A percentile compares a stretch with the other conserved stretches of the same genome.
These are phyloP conservation scores for Cichladusa arquata DNA, from an alignment of 2,113 vertebrate species.

Conservation along the genomic window DNA sequence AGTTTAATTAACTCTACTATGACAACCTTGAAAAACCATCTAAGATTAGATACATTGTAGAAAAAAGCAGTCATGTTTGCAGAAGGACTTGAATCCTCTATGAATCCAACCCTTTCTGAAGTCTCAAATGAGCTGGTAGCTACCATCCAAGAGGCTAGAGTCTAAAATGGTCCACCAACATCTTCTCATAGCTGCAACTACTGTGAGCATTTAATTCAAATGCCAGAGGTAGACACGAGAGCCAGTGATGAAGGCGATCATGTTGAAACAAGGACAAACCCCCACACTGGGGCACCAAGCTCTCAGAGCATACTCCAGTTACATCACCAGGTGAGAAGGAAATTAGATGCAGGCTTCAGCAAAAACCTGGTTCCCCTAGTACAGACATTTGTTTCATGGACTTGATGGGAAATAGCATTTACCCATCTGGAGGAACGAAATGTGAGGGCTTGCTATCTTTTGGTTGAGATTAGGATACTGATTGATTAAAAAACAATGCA, in stretches of 20 bases:
- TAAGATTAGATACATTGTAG: neutral
- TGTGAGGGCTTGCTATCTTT: neutral
- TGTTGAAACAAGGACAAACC: neutral
- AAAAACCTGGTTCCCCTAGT: neutral
- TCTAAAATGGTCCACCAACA: neutral
- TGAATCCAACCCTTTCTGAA: neutral
- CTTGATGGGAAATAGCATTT: neutral
- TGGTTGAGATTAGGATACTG: neutral
- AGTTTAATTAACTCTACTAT: neutral
- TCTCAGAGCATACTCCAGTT: neutral
- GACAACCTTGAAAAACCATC: neutral
- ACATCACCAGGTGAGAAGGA: accelerated
- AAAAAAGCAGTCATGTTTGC: neutral
- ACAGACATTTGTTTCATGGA: neutral
- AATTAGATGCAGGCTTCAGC: neutral
- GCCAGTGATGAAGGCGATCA: neutral
- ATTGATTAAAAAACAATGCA: neutral
- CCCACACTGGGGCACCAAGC: neutral
- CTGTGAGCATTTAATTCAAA: neutral
- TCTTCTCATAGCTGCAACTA: neutral
- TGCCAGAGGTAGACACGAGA: neutral
- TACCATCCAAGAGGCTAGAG: neutral
- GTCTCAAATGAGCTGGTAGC: neutral
- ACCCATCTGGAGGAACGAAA: neutral
- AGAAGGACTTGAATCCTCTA: neutral